Conservation (phyloP, 2,113 vertebrate genomes). For the Motacilla tschutschensis region DNA sequence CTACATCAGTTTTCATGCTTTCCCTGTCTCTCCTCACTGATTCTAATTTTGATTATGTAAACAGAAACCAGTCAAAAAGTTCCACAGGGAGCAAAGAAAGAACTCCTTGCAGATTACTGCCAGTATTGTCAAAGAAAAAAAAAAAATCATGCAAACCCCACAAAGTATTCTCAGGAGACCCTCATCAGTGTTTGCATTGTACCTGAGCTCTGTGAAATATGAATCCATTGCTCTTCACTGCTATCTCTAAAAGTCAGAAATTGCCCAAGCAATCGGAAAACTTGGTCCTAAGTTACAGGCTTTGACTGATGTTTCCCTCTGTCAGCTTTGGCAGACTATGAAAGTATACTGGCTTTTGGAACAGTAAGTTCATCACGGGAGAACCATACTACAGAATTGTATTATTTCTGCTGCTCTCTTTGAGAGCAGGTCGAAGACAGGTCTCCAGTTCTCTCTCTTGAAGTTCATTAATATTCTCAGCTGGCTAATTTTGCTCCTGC, state of each 20-base stretch:
- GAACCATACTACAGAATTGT: neutral
- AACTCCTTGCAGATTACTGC: neutral
- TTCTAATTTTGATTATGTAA: constrained; percentile 21
- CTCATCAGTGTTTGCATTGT: constrained; percentile 7
- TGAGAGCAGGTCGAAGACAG: neutral
- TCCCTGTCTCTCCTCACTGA: neutral
- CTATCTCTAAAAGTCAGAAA: constrained; percentile 39
- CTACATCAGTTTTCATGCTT: neutral
- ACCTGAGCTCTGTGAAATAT: constrained; percentile 16
- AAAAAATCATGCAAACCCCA: neutral
- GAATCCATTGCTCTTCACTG: constrained; percentile 23
- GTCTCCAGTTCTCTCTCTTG: neutral
- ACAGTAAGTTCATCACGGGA: constrained; percentile 14
- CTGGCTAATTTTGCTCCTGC: constrained; percentile 13
- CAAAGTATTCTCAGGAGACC: constrained; percentile 14
- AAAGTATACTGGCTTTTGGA: constrained; percentile 10
- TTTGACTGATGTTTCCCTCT: constrained; percentile 43
- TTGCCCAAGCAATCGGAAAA: constrained; percentile 17
- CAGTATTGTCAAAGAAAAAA: neutral
- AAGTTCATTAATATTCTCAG: constrained; percentile 18
- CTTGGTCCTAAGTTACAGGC: neutral
- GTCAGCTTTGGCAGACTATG: constrained; percentile 37
- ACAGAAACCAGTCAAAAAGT: constrained; percentile 1
- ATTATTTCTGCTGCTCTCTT: constrained; percentile 30
- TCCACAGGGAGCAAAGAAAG: neutral